Evolutionary conservation across 2,113 vertebrate species (phyloP).

Genomic region (Patagioenas fasciata): DNA sequence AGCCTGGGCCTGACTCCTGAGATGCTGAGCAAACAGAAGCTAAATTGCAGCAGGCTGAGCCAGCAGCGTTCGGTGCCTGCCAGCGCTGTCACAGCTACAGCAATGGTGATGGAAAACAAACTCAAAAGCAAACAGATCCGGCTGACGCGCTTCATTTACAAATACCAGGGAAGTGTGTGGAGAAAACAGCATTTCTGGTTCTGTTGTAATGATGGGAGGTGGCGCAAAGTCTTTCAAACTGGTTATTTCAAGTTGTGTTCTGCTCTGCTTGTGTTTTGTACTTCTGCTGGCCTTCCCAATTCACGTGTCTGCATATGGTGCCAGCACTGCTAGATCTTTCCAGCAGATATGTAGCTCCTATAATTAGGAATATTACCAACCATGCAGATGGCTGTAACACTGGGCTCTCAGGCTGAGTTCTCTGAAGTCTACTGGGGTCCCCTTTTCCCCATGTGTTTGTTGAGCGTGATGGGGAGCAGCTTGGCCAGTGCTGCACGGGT

Average conservation of each 20-base stretch:
- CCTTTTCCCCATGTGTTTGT: neutral
- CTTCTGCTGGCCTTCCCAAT: neutral
- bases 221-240: neutral
- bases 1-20: neutral
- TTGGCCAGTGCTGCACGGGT: neutral
- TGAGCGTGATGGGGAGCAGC: neutral
- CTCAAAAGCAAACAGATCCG: neutral
- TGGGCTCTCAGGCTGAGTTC: neutral
- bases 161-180: neutral
- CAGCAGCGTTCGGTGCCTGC: neutral
- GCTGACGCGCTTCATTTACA: neutral
- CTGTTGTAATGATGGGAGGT: neutral
- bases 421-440: neutral
- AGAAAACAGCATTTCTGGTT: neutral
- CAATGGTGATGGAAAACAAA: neutral
- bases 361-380: neutral
- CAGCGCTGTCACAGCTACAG: neutral
- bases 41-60: neutral
- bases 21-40: neutral
- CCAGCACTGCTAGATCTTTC: neutral
- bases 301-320: rapidly evolving
- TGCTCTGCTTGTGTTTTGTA: neutral
- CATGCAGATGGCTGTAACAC: neutral
- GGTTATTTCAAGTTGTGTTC: neutral
- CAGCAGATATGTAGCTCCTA: neutral